A percentile compares a stretch with the other conserved stretches of the same genome.
These are phyloP conservation scores for Syrista parreyssii DNA, from an alignment of 2,888 invertebrate genomes.

Conservation along the genomic window DNA sequence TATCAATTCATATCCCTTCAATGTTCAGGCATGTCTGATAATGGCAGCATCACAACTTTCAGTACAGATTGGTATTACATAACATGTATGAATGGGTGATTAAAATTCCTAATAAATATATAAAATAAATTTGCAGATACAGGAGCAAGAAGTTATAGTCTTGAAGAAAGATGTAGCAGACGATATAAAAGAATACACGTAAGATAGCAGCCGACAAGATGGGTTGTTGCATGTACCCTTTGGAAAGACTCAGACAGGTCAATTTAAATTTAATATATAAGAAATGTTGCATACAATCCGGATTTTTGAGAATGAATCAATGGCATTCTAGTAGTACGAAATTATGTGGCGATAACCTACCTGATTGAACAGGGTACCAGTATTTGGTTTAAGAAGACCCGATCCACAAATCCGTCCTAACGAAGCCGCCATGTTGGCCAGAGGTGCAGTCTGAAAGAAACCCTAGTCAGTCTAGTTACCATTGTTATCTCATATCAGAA, in stretches of 20 bases:
- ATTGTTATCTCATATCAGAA: not conserved
- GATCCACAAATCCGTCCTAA: constrained; percentile 88
- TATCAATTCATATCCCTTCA: not conserved
- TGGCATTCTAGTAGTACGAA: not conserved
- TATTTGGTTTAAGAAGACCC: constrained; percentile 82
- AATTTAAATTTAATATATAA: not conserved
- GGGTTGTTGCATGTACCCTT: constrained; percentile 4
- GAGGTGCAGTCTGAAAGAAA: constrained; percentile 55
- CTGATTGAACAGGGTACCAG: constrained; percentile 77
- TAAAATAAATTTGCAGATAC: not conserved
- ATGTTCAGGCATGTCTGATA: not conserved
- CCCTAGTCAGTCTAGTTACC: constrained; percentile 37
- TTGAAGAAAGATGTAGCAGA: constrained; percentile 14
- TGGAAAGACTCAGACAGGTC: not conserved
- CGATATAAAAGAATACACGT: constrained; percentile 15
- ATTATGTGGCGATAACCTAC: constrained; percentile 67
- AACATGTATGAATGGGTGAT: constrained; percentile 41
- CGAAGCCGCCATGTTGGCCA: constrained; percentile 86
- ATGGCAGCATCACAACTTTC: constrained; percentile 39
- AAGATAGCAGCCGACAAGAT: constrained; percentile 58
- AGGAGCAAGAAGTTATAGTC: not conserved
- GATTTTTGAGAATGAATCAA: not conserved
- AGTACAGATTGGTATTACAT: constrained; percentile 48
- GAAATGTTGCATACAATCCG: not conserved
- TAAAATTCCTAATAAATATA: not conserved